These are phyloP conservation scores for Bacillus rossius DNA, from an alignment of 1,140 invertebrate species.

Conservation along the genomic window DNA sequence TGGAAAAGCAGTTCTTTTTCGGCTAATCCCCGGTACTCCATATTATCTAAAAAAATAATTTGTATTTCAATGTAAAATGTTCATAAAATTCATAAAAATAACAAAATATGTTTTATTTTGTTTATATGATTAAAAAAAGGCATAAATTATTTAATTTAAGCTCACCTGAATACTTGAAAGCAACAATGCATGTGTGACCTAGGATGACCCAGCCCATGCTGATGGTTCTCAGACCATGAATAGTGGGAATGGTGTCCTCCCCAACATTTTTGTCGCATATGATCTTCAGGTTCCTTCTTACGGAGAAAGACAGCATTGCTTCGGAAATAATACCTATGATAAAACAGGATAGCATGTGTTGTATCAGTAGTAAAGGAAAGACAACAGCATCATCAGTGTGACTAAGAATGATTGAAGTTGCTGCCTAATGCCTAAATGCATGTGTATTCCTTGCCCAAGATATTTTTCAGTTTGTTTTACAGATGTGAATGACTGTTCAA, in stretches of 20 bases:
- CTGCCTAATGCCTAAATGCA: background rate
- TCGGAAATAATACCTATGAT: constrained; percentile 56
- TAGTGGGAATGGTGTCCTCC: constrained; percentile 70
- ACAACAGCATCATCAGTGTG: no score
- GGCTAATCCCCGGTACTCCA: constrained; percentile 67
- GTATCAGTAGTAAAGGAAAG: no score
- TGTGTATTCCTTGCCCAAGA: background rate
- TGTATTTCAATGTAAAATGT: background rate
- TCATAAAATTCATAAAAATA: no score
- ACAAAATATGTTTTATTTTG: no score
- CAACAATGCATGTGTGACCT: constrained; percentile 80
- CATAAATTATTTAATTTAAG: background rate
- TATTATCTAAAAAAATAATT: constrained; percentile 55
- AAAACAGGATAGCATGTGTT: background rate
- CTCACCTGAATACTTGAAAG: constrained; percentile 70
- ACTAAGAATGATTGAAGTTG: no score
- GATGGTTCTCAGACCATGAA: constrained; percentile 76
- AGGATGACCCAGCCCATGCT: constrained; percentile 92
- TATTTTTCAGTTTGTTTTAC: background rate
- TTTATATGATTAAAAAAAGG: no score
- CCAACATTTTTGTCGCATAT: constrained; percentile 74
- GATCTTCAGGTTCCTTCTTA: constrained; percentile 63
- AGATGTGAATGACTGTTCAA: background rate
- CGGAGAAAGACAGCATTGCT: constrained; percentile 71
- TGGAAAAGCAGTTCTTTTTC: constrained; percentile 78